Conservation (phyloP, 2,113 vertebrate species). For the Nannospalax galili region DNA sequence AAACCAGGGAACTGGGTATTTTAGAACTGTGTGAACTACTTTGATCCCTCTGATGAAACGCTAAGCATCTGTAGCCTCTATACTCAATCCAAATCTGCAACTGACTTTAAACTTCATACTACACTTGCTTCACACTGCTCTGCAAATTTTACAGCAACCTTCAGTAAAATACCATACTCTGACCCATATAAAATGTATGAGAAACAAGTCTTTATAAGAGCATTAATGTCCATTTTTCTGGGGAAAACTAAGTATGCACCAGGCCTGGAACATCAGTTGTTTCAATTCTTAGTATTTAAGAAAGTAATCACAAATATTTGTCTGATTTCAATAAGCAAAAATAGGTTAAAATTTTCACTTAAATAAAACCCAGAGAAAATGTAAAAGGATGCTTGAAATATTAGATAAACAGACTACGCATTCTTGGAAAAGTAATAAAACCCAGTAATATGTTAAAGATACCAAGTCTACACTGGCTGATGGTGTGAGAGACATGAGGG, state of each 20-base stretch:
- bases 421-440: constrained; percentile 27
- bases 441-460: background rate
- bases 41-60: constrained; percentile 15
- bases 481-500: background rate
- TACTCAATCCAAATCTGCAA: background rate
- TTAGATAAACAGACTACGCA: background rate
- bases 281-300: constrained; percentile 46
- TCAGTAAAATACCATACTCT: constrained; percentile 10
- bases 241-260: constrained; percentile 29
- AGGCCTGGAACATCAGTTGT: background rate
- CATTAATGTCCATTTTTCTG: constrained; percentile 1
- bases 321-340: constrained; percentile 3
- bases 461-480: background rate
- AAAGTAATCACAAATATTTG: background rate
- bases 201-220: constrained; percentile 5
- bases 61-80: background rate
- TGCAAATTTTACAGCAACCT: constrained; percentile 42
- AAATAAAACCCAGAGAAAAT: background rate
- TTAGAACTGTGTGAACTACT: background rate
- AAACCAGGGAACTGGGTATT: background rate
- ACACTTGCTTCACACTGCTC: constrained; percentile 26
- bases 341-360: background rate
- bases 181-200: constrained; percentile 16
- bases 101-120: constrained; percentile 18
- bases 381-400: background rate